Percentiles rank a stretch among this genome's conserved stretches.
Conservation (phyloP, 23 tunicate species). For the Styela clava region DNA sequence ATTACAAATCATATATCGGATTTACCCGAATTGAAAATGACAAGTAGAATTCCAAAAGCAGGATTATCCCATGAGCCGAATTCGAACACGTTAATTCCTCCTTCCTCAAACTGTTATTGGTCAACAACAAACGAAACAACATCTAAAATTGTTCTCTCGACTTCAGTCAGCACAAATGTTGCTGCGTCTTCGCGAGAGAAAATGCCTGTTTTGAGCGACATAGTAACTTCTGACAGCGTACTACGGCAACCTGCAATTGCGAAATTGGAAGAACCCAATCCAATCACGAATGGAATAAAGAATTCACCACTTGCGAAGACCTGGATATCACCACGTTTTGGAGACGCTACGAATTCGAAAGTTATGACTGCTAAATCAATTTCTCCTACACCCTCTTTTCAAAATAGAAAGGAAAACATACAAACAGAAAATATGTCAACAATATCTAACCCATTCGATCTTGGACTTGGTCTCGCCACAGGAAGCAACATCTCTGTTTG, state of each 20-base stretch:
- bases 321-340: neutral
- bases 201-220: too few species aligned
- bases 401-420: neutral
- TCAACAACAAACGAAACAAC: too few species aligned
- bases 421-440: neutral
- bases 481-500: too few species aligned
- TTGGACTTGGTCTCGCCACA: neutral
- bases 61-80: too few species aligned
- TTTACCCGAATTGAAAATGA: neutral
- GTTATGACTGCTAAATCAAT: neutral
- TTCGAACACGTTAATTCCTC: too few species aligned
- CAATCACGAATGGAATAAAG: neutral
- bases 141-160: too few species aligned
- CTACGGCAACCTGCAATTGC: too few species aligned
- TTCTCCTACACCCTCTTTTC: neutral
- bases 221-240: too few species aligned
- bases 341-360: neutral
- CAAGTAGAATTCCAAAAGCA: too few species aligned
- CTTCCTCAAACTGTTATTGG: too few species aligned
- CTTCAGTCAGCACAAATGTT: too few species aligned
- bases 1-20: neutral
- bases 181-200: too few species aligned
- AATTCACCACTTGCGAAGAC: constrained; percentile 2
- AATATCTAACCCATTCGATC: neutral
- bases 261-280: neutral